Percentiles rank a stretch among this genome's conserved stretches.
Conservation (phyloP, 2,113 vertebrate genomes). For the Mionectes macconnelli region DNA sequence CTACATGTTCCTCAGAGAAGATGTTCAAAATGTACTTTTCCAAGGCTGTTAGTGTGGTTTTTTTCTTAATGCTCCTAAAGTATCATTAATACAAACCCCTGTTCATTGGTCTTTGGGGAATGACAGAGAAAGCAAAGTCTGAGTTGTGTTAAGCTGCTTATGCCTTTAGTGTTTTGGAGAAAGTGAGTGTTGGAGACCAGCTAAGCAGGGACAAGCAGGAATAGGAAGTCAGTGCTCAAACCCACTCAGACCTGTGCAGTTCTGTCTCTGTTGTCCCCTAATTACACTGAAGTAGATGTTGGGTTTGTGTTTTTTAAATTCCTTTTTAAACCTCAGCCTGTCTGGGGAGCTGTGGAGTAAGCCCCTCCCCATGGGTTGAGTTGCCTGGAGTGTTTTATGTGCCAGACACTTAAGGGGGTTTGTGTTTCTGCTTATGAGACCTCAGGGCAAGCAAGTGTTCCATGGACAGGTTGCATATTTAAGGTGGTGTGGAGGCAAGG, state of each 20-base stretch:
- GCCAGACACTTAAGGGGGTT: not conserved
- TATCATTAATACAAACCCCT: not conserved
- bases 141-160: not conserved
- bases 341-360: not conserved
- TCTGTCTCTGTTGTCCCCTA: not conserved
- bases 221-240: not conserved
- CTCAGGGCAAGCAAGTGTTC: not conserved
- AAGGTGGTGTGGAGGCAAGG: not conserved
- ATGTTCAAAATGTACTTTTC: not conserved
- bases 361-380: not conserved
- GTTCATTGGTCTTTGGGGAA: not conserved
- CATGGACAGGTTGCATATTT: not conserved
- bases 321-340: not conserved
- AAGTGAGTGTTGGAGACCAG: not conserved
- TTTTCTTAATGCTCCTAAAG: not conserved
- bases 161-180: not conserved
- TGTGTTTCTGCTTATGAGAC: not conserved
- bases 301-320: not conserved
- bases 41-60: not conserved
- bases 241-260: not conserved
- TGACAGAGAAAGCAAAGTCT: not conserved
- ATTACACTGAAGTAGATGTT: not conserved
- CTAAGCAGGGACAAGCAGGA: not conserved
- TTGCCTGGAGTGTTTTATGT: not conserved
- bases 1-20: not conserved